Evolutionary conservation across 1,140 invertebrate genomes (phyloP).

Genomic region (Plutomurus gul): DNA sequence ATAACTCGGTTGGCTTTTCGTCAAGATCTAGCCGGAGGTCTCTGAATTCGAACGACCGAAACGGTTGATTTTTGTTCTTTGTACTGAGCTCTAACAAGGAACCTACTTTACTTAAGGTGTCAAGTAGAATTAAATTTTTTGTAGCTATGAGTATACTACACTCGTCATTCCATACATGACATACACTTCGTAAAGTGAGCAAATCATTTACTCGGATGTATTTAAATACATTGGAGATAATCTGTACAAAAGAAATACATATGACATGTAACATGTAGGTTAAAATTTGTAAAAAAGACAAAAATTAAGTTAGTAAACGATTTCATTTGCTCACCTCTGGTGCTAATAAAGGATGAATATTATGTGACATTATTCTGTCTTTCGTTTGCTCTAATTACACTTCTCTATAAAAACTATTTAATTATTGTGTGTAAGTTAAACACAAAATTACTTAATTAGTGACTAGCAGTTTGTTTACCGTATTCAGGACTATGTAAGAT

Average conservation of each 20-base stretch:
- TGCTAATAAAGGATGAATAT: constrained; percentile 20
- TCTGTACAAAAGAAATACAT: constrained; percentile 22
- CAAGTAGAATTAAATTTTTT: not conserved
- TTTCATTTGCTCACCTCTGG: constrained; percentile 8
- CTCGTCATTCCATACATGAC: constrained; percentile 33
- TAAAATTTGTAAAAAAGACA: not conserved
- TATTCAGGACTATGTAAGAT: too few relatives aligned
- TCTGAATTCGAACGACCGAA: constrained; percentile 37
- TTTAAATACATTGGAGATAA: constrained; percentile 32
- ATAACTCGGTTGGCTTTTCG: not conserved
- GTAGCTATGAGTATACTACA: not conserved
- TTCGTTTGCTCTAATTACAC: too few relatives aligned
- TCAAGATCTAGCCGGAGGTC: constrained; percentile 3
- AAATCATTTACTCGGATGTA: constrained; percentile 16
- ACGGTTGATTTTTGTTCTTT: constrained; percentile 22
- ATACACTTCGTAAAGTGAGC: constrained; percentile 30
- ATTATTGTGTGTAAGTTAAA: too few relatives aligned
- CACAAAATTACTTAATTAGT: too few relatives aligned
- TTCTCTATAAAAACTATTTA: too few relatives aligned
- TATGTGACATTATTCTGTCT: not conserved
- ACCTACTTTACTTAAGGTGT: not conserved
- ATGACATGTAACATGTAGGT: too few relatives aligned
- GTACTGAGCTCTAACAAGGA: constrained; percentile 17
- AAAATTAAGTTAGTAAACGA: not conserved
- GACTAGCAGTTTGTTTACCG: too few relatives aligned